Evolutionary conservation across 37 sponge, comb jelly and placozoan species (phyloP).

Genomic region (Hexactinellida sp.): DNA sequence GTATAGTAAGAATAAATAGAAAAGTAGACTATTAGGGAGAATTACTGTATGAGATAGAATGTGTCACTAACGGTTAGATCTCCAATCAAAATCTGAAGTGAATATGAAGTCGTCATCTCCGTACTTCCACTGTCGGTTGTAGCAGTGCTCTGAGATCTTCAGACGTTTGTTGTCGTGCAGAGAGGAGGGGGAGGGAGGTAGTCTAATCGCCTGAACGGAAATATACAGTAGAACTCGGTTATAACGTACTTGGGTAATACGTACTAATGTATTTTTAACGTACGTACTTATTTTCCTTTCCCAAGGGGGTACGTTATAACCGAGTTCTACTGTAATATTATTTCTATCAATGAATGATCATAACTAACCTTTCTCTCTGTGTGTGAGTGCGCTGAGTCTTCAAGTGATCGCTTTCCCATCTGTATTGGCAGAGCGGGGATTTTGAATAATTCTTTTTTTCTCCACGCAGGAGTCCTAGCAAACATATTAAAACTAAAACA

Average conservation of each 20-base stretch:
- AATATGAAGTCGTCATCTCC: not conserved
- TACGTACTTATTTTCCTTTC: too few relatives aligned
- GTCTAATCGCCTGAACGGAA: not conserved
- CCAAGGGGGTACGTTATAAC: too few relatives aligned
- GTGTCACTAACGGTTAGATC: not conserved
- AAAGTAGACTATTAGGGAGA: not conserved
- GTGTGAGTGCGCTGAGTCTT: not conserved
- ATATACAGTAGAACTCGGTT: not conserved
- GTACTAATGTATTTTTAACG: too few relatives aligned
- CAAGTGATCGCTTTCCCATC: conserved; percentile 12
- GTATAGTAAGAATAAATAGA: too few relatives aligned
- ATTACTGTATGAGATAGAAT: not conserved
- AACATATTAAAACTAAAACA: not conserved
- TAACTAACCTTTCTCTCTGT: not conserved
- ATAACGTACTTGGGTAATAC: not conserved
- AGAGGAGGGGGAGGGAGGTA: not conserved
- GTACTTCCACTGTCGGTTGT: not conserved
- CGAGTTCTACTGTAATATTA: too few relatives aligned
- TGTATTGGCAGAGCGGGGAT: not conserved
- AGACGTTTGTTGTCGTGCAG: not conserved
- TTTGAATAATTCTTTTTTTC: not conserved
- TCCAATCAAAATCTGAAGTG: not conserved
- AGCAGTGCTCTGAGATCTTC: not conserved
- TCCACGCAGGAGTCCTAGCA: not conserved
- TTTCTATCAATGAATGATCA: not conserved